A percentile compares a stretch with the other conserved stretches of the same genome.
Evolutionary conservation across 2,797 vertebrate species (phyloP).

Genomic region (Cyclura pinguis): DNA sequence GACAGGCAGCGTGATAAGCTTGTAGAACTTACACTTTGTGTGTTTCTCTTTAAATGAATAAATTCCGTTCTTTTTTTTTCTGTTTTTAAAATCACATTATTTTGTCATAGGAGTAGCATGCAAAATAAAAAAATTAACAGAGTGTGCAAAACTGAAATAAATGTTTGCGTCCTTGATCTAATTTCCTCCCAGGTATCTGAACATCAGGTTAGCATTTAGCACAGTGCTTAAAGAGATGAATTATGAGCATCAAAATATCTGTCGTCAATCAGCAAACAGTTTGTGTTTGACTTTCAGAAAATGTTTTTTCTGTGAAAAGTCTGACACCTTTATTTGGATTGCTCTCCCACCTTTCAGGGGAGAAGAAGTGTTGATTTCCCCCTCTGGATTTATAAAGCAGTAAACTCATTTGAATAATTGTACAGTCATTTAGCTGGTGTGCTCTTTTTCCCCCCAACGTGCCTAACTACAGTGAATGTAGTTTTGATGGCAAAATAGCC

Average conservation of each 20-base stretch:
- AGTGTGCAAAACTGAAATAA: slow-evolving; percentile 12
- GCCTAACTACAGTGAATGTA: slow-evolving; percentile 76
- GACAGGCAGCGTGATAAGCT: background rate
- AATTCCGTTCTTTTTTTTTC: background rate
- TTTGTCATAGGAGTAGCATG: slow-evolving; percentile 8
- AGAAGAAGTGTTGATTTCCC: slow-evolving; percentile 73
- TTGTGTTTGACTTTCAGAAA: slow-evolving; percentile 50
- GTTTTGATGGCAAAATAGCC: slow-evolving; percentile 83
- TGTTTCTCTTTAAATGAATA: background rate
- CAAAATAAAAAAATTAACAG: slow-evolving; percentile 26
- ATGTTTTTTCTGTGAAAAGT: slow-evolving; percentile 54
- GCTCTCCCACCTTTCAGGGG: slow-evolving; percentile 42
- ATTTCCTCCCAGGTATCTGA: slow-evolving; percentile 41
- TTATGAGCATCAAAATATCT: slow-evolving; percentile 62
- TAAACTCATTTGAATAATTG: slow-evolving; percentile 83
- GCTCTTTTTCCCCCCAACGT: slow-evolving; percentile 72
- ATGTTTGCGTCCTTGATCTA: slow-evolving; percentile 10
- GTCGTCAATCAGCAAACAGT: slow-evolving; percentile 67
- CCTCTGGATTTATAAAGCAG: slow-evolving; percentile 76
- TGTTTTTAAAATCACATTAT: background rate
- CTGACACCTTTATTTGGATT: slow-evolving; percentile 71
- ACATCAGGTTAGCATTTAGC: slow-evolving; percentile 54
- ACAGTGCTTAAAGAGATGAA: slow-evolving; percentile 47
- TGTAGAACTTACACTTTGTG: background rate
- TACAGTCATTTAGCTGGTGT: slow-evolving; percentile 83